A percentile compares a stretch with the other conserved stretches of the same genome.
phyloP scores from a whole-genome alignment of 2,888 invertebrate species.

The Phortica okadai region DNA sequence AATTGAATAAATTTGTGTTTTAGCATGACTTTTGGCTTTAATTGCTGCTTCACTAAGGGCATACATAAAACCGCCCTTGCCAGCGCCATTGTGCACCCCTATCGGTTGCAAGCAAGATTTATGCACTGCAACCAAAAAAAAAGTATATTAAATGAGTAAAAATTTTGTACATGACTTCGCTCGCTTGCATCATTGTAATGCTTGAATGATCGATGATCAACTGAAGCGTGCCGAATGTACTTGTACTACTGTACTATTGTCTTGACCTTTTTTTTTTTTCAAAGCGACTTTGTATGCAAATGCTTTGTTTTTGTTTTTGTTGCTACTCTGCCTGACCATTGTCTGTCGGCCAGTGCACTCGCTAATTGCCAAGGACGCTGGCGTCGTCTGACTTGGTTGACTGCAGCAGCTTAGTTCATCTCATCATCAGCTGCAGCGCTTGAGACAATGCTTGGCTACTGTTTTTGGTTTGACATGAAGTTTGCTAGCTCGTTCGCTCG shows the following conservation, averaged over 20 bases:
- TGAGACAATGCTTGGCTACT: slow-evolving; percentile 5
- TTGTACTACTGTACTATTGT: neutral
- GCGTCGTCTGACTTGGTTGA: slow-evolving; percentile 10
- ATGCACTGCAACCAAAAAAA: neutral
- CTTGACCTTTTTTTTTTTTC: neutral
- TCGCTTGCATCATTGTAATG: neutral
- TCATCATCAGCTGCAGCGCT: neutral
- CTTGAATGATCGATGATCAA: neutral
- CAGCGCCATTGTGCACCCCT: neutral
- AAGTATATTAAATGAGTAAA: neutral
- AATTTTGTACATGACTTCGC: neutral
- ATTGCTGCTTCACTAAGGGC: neutral
- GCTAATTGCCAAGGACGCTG: slow-evolving; percentile 36
- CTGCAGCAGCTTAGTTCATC: neutral
- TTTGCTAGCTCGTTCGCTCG: neutral
- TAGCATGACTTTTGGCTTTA: slow-evolving; percentile 38
- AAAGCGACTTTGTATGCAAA: neutral
- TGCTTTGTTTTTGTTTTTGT: slow-evolving; percentile 13
- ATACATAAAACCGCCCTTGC: neutral
- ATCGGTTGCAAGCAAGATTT: neutral
- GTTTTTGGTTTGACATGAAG: neutral
- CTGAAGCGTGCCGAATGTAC: neutral
- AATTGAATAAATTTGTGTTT: slow-evolving; percentile 51
- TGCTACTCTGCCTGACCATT: slow-evolving; percentile 7
- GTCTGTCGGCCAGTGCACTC: slow-evolving; percentile 33